Evolutionary conservation across 1,140 invertebrate species (phyloP), one percentile per base, ranked within the genome.

Genomic region (Plutomurus gul): DNA sequence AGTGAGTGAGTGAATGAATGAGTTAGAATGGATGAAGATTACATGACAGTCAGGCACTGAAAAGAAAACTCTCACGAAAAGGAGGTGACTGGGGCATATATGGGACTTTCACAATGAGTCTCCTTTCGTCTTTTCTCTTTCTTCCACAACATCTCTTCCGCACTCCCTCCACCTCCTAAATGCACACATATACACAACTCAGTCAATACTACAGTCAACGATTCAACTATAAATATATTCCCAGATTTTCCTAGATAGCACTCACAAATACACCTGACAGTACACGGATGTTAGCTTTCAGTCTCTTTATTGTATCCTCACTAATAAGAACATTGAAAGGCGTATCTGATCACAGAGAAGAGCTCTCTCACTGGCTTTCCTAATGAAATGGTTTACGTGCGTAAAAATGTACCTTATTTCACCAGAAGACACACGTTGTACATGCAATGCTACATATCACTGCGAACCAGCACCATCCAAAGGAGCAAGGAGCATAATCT

Each of bases 401-500:
- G 51, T 33, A 30, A 60, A 33, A 11, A 60, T 60, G 30, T 65
- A 65, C 56, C 56, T 65, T 65, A 16, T 27, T 33, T 43, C 39
- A 43, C 16, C 33, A 13, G 16, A 27, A 18, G 11, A 33, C 13
- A n/a, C 36, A 36, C n/a, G 36, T 33, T 65, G 56, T 65, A 65
- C 30, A 65, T 33, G 27, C 27, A 65, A 33, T 16, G 36, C 56
- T 33, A 65, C 56, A 65, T 25, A 36, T n/a, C n/a, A n/a, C n/a
- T n/a, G n/a, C n/a, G n/a, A n/a, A n/a, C n/a, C n/a, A 60, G 36
- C 56, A 60, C 27, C 51, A 60, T 33, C 51, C 33, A 27, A 65
- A 65, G 16, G 30, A 65, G 70, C 36, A 43, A 74, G 43, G 40
- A 74, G 72, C 40, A 71, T 77, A 71, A 65, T 65, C 60, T 78